phyloP scores from a whole-genome alignment of 2,113 vertebrate genomes.

The Taxidea taxus region DNA sequence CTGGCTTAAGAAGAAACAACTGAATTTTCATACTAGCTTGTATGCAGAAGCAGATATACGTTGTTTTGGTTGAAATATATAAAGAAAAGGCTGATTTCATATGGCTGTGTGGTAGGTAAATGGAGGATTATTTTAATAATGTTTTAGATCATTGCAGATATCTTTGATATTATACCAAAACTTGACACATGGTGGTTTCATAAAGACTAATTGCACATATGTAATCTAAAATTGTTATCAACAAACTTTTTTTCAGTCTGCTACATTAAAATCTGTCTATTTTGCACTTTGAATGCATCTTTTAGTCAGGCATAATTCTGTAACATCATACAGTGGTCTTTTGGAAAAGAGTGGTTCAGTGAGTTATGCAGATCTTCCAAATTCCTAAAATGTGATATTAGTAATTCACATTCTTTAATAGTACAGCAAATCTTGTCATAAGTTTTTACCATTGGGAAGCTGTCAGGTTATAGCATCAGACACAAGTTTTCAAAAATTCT shows the following conservation, averaged over 20 bases:
- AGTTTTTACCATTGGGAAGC: not conserved
- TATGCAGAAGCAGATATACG: not conserved
- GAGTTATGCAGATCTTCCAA: not conserved
- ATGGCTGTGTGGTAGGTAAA: not conserved
- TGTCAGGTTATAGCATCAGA: not conserved
- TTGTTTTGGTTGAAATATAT: not conserved
- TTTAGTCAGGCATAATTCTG: not conserved
- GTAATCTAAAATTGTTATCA: not conserved
- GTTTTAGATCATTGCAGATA: not conserved
- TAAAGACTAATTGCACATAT: not conserved
- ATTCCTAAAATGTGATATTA: not conserved
- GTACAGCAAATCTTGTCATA: not conserved
- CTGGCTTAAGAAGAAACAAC: not conserved
- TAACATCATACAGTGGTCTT: not conserved
- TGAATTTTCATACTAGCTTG: not conserved
- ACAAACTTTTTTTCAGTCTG: not conserved
- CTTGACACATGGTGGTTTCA: not conserved
- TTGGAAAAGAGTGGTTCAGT: not conserved
- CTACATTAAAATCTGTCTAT: not conserved
- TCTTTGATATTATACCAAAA: not conserved
- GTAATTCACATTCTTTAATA: slow-evolving; percentile 10
- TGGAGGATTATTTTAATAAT: not conserved
- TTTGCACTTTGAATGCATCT: not conserved
- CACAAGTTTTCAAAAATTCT: not conserved
- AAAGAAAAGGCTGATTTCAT: not conserved